Evolutionary conservation across 2,888 invertebrate genomes (phyloP).

Genomic region (Hydraecia micacea): DNA sequence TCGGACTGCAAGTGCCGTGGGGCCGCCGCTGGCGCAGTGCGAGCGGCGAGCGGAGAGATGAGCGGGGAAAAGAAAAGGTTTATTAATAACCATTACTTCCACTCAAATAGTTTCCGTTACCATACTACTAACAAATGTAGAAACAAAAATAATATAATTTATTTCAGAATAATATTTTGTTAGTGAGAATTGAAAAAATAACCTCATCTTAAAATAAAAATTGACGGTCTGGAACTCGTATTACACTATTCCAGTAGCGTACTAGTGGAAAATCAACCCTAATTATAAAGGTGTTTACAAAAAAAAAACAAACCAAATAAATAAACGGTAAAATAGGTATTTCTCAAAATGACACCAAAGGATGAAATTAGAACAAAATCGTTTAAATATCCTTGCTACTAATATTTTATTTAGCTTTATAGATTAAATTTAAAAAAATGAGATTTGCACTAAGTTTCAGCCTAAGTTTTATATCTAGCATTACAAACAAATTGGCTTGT

Average conservation of each 20-base stretch:
- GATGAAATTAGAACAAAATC: background rate
- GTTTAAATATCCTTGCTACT: background rate
- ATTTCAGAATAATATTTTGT: background rate
- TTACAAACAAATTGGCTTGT: background rate
- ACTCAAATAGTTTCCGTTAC: background rate
- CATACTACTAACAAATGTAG: background rate
- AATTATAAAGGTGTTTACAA: background rate
- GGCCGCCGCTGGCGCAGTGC: slow-evolving; percentile 29
- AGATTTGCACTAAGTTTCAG: background rate
- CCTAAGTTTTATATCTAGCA: background rate
- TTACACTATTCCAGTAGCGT: background rate
- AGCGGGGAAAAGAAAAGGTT: background rate
- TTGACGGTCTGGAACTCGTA: too few relatives aligned
- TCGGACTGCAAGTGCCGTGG: slow-evolving; percentile 70
- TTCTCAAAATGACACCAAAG: too few relatives aligned
- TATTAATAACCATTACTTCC: background rate
- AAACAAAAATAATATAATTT: background rate
- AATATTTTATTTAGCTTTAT: too few relatives aligned
- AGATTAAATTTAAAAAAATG: too few relatives aligned
- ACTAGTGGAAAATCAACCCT: background rate
- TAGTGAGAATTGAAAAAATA: background rate
- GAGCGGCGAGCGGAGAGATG: slow-evolving; percentile 42
- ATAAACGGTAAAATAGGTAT: background rate
- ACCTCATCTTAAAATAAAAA: background rate
- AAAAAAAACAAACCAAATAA: background rate